Evolutionary conservation across 2,888 invertebrate species (phyloP).

Genomic region (Proisotoma minuta): DNA sequence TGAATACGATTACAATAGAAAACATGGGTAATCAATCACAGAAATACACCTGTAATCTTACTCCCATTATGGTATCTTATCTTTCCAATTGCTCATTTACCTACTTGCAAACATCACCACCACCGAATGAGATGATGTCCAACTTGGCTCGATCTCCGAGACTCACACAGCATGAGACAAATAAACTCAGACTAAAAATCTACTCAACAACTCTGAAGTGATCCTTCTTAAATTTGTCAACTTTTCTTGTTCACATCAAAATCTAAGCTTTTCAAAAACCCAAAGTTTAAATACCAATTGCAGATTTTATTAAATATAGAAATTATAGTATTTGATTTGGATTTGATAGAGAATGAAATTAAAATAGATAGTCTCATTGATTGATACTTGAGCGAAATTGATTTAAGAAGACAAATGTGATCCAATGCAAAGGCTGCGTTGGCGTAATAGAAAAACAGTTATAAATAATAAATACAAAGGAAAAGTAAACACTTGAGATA

Average conservation of each 20-base stretch:
- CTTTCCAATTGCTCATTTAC: constrained; percentile 14
- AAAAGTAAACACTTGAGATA: constrained; percentile 27
- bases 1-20: constrained; percentile 39
- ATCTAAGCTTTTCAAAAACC: too few species aligned
- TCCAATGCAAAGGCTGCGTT: constrained; percentile 9
- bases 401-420: constrained; percentile 7
- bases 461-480: background rate
- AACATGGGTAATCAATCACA: constrained; percentile 44
- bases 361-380: background rate
- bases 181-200: too few species aligned
- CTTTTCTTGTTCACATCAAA: too few species aligned
- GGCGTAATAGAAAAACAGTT: constrained; percentile 15
- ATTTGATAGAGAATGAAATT: background rate
- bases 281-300: too few species aligned
- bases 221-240: too few species aligned
- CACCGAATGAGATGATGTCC: background rate
- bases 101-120: background rate
- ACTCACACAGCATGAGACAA: too few species aligned
- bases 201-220: too few species aligned
- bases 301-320: background rate
- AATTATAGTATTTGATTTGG: constrained; percentile 1
- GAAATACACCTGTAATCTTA: constrained; percentile 41
- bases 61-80: constrained; percentile 40
- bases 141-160: too few species aligned
- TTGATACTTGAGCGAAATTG: constrained; percentile 8